Conservation (phyloP, 2,888 invertebrate species). For the Ernsta delagoae region DNA sequence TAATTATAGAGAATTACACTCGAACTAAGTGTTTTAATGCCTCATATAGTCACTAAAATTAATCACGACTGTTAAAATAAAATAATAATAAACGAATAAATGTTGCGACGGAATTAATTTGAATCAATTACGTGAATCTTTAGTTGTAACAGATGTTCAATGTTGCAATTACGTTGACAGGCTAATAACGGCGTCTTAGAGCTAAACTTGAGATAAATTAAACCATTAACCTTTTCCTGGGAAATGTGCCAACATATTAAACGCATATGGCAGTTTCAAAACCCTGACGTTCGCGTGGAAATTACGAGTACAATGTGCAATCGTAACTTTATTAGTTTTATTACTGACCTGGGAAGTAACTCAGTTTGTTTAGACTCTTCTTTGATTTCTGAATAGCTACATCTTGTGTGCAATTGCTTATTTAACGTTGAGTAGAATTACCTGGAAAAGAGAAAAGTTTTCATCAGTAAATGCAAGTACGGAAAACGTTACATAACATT, state of each 20-base stretch:
- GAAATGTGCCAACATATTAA: constrained; percentile 51
- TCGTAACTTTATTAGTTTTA: constrained; percentile 36
- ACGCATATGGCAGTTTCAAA: constrained; percentile 54
- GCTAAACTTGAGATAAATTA: constrained; percentile 50
- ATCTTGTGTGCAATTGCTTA: constrained; percentile 14
- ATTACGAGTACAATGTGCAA: constrained; percentile 38
- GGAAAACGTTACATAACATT: background rate
- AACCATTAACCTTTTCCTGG: constrained; percentile 72
- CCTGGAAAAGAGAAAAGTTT: constrained; percentile 29
- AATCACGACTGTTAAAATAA: background rate
- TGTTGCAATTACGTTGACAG: constrained; percentile 30
- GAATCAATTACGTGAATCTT: constrained; percentile 29
- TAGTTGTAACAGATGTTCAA: constrained; percentile 28
- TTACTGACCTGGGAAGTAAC: constrained; percentile 30
- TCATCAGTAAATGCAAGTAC: background rate
- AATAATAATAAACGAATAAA: background rate
- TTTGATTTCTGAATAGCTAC: background rate
- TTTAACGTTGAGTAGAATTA: constrained; percentile 20
- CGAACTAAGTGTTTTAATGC: no score
- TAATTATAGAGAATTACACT: no score
- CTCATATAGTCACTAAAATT: background rate
- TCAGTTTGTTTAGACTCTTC: constrained; percentile 19
- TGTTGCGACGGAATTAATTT: constrained; percentile 32
- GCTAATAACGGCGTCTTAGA: constrained; percentile 46
- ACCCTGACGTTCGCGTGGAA: constrained; percentile 45